These are phyloP conservation scores for Camptogramma bilineatum DNA, from an alignment of 2,888 invertebrate genomes.

Conservation along the genomic window DNA sequence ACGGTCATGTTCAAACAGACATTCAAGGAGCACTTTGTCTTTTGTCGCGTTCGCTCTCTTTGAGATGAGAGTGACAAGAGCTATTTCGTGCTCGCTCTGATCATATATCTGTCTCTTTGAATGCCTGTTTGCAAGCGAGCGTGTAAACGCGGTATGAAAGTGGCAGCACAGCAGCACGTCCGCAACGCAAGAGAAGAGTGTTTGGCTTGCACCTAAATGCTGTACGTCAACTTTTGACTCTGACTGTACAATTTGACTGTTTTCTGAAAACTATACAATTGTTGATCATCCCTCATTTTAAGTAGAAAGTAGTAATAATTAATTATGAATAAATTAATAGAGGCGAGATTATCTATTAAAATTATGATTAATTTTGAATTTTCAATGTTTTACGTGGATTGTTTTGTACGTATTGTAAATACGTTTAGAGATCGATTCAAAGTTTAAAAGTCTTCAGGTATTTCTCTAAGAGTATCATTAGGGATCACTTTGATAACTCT, in stretches of 20 bases:
- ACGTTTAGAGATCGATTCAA: not conserved
- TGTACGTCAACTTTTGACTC: not conserved
- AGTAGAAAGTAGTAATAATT: not conserved
- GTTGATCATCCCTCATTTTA: conserved; percentile 1
- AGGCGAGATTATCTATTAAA: not conserved
- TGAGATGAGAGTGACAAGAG: no score
- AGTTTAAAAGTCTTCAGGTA: not conserved
- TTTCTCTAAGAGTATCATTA: not conserved
- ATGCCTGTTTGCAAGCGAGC: no score
- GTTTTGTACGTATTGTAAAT: not conserved
- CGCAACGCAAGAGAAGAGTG: no score
- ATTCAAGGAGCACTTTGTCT: no score
- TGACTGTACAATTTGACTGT: conserved; percentile 5
- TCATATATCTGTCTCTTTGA: no score
- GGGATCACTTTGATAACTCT: no score
- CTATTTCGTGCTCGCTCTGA: no score
- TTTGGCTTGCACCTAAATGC: no score
- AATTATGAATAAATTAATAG: not conserved
- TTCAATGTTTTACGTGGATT: not conserved
- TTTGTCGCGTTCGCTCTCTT: no score
- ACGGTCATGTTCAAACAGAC: no score
- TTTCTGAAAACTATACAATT: conserved; percentile 13
- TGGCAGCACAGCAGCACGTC: no score
- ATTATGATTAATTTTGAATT: not conserved
- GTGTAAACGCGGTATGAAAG: no score